phyloP scores from a whole-genome alignment of 1,140 invertebrate genomes.

The Papilio machaon region DNA sequence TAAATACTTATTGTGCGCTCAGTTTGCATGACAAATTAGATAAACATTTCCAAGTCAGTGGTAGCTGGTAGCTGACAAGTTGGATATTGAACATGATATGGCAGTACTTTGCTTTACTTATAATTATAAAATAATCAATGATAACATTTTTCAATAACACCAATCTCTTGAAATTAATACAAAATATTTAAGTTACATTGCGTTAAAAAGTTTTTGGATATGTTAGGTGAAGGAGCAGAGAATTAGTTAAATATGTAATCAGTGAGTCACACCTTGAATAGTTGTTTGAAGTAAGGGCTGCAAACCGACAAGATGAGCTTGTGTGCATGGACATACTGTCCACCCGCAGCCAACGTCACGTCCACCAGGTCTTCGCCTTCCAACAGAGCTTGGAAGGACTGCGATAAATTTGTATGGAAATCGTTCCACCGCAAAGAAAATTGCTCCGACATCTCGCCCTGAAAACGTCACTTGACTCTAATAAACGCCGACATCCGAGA shows the following conservation, averaged over 20 bases:
- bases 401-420: constrained; percentile 89
- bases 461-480: constrained; percentile 55
- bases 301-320: constrained; percentile 87
- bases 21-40: not conserved
- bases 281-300: constrained; percentile 88
- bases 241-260: constrained; percentile 28
- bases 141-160: not conserved
- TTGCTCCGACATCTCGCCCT: constrained; percentile 83
- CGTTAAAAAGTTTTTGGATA: not conserved
- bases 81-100: not conserved
- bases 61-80: not conserved
- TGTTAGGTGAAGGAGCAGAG: not conserved
- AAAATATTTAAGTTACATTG: not conserved
- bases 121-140: not conserved
- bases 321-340: constrained; percentile 86
- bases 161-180: not conserved
- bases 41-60: not conserved
- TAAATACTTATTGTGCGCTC: not conserved
- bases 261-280: constrained; percentile 86
- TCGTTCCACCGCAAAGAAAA: constrained; percentile 94
- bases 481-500: constrained; percentile 56
- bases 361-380: constrained; percentile 88
- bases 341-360: constrained; percentile 88
- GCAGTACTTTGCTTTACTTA: too few relatives aligned
- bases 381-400: constrained; percentile 85